phyloP scores from a whole-genome alignment of 2,113 vertebrate genomes.

The Cheilinus undulatus region DNA sequence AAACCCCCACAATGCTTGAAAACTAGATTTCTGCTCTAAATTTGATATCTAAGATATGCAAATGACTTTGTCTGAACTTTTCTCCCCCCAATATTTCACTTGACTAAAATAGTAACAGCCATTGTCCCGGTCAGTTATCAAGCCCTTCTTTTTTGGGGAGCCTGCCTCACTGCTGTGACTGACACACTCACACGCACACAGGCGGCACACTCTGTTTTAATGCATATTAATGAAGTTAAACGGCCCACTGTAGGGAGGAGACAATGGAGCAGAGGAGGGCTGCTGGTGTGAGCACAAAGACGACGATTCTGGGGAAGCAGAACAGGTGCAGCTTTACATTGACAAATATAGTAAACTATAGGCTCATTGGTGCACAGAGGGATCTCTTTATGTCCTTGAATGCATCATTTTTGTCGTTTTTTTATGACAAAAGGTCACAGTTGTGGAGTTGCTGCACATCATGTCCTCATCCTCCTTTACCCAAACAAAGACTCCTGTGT shows the following conservation, averaged over 20 bases:
- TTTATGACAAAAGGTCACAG: neutral
- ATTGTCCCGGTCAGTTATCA: constrained; percentile 54
- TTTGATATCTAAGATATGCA: constrained; percentile 38
- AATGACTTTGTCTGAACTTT: constrained; percentile 51
- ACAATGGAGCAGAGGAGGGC: constrained; percentile 66
- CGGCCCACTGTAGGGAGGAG: constrained; percentile 59
- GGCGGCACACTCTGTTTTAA: constrained; percentile 66
- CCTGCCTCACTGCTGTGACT: constrained; percentile 49
- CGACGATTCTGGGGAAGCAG: constrained; percentile 54
- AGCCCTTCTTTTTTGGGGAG: constrained; percentile 18
- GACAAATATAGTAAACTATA: constrained; percentile 23
- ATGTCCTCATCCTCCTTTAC: neutral
- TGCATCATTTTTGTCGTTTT: neutral
- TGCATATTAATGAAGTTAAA: constrained; percentile 83
- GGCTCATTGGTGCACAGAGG: constrained; percentile 45
- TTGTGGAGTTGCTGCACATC: neutral
- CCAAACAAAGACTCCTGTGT: neutral
- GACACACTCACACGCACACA: constrained; percentile 36
- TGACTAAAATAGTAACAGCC: constrained; percentile 57
- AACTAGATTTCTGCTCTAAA: constrained; percentile 24
- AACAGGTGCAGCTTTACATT: constrained; percentile 70
- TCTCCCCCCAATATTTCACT: constrained; percentile 53
- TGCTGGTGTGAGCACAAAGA: constrained; percentile 66
- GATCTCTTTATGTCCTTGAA: constrained; percentile 16
- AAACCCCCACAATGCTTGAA: neutral